These are phyloP conservation scores for Brachyalestes nurse DNA, from an alignment of 2,797 vertebrate species.

Conservation along the genomic window DNA sequence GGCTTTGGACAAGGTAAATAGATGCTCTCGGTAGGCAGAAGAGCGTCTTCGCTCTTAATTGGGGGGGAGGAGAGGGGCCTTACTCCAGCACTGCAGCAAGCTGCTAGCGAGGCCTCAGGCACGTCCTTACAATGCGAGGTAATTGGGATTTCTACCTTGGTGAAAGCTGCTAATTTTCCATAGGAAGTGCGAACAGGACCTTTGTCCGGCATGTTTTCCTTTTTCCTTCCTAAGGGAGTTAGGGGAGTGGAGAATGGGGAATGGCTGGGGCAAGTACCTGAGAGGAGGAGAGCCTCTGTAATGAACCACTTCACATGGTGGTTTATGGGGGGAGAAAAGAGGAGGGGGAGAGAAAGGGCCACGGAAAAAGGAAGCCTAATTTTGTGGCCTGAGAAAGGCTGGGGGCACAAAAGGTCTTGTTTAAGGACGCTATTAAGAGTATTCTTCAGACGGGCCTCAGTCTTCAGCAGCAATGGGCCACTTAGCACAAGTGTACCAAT, in stretches of 20 bases:
- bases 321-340: slow-evolving; percentile 84
- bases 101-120: slow-evolving; percentile 64
- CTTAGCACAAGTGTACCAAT: slow-evolving; percentile 99
- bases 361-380: slow-evolving; percentile 88
- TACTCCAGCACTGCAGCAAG: slow-evolving; percentile 72
- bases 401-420: slow-evolving; percentile 97
- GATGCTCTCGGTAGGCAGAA: slow-evolving; percentile 87
- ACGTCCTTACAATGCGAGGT: slow-evolving; percentile 93
- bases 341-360: slow-evolving; percentile 65
- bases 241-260: slow-evolving; percentile 92
- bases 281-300: slow-evolving; percentile 90
- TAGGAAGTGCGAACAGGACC: slow-evolving; percentile 99
- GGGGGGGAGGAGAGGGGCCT: slow-evolving; percentile 83
- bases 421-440: slow-evolving; percentile 99
- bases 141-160: slow-evolving; percentile 99
- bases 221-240: slow-evolving; percentile 96
- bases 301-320: slow-evolving; percentile 99
- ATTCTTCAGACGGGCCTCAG: slow-evolving; percentile 96
- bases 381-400: slow-evolving; percentile 96
- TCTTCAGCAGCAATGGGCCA: slow-evolving; percentile 96
- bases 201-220: slow-evolving; percentile 99
- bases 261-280: slow-evolving; percentile 93
- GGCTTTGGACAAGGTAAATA: slow-evolving; percentile 92
- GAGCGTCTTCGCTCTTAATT: slow-evolving; percentile 98
- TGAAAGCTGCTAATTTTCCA: slow-evolving; percentile 99